Base-by-base conservation (phyloP, 2,888 invertebrate species). In the Chrysodeixis includens region DNA sequence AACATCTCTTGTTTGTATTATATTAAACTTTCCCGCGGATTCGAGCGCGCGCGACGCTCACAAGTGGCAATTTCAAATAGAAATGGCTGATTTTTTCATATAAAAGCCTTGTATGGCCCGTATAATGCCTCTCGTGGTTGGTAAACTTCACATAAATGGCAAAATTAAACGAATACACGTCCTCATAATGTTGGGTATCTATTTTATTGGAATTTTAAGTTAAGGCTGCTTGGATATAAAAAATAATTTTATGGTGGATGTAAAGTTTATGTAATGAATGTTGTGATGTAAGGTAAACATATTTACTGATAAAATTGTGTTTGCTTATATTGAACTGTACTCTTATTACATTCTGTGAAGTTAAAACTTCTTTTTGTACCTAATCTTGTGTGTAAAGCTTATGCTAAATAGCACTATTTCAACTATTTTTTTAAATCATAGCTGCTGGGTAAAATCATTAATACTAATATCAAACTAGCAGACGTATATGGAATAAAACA, bases 41-140 rank as follows among this genome's bases (percentile, higher is more conserved):
- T 78, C 74, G 63, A 74, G 69, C 51, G 61, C 63, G 75, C 71
- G 81, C 84, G 76, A 77, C 76, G 75, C 72, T 82, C 76, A 59
- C 77, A 84, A 88, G 87, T 81, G 85, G 86, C 86, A 86, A 86
- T 90, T 86, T 81, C 73, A 87, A 86, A 86, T 85, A 85, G 81
- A 76, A 87, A 88, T 84, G 82, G 86, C 82, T 85, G 86, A 87
- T 89, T 88, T 87, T 88, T 88, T 88, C 84, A 87, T 87, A 88
- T 85, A 88, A 87, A 87, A 83, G 77, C 73, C 82, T 74, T 81
- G 81, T 85, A 83, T 72, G 74, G 79, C 74, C 71, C 71, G 67
- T 79, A 75, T 87, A 87, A 89, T 86, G 81, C 81, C 76, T 70
- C 78, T 77, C 82, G 79, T 83, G 78, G 77, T 75, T 74, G 82